Base-by-base conservation (phyloP, 2,113 vertebrate genomes). In the Eclectus roratus region DNA sequence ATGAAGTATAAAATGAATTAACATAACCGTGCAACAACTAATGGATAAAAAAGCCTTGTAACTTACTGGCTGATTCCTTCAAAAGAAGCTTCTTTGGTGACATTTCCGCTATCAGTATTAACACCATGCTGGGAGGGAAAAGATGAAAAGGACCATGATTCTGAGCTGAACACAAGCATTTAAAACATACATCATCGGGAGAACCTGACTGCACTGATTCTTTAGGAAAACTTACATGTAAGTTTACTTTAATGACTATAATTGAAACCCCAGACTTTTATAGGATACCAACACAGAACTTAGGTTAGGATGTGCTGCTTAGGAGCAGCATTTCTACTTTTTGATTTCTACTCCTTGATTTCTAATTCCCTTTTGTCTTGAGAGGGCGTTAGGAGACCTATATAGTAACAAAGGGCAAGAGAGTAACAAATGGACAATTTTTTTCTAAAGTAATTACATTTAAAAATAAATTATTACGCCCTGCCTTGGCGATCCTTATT, bases 31-130 rank as follows among this genome's bases (percentile, higher is more conserved):
- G 6, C 23, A 84, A 86, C 35, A 84, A 79, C 50, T 58, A 63
- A 68, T 5, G 23, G 44, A 78, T 13, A 88, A 87, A 86, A 68
- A 65, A 60, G 66, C 47, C 33, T 56, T 88, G 53, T 49, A 93
- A 99, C 99, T 98, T 97, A 99, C 99, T 97, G 94, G 96, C 98
- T 99, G 97, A 99, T 99, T 97, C 99, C 99, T 82, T 99, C 99
- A 94, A 99, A 99, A 0, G 99, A 99, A 65, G 99, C 99, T 97
- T 99, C 99, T 66, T 98, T 98, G 97, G 98, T 98, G 94, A 98
- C 76, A 35, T 98, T 99, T 93, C 99, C 98, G 0, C 99, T 99
- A 43, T 99, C 99, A 1, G 99, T 99, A 79, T 99, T 99, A 94
- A 98, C 90, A 52, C 99, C 99, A 3, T 98, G 98, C 99, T 99